Conservation (phyloP, 2,113 vertebrate genomes). For the Pygoscelis adeliae region DNA sequence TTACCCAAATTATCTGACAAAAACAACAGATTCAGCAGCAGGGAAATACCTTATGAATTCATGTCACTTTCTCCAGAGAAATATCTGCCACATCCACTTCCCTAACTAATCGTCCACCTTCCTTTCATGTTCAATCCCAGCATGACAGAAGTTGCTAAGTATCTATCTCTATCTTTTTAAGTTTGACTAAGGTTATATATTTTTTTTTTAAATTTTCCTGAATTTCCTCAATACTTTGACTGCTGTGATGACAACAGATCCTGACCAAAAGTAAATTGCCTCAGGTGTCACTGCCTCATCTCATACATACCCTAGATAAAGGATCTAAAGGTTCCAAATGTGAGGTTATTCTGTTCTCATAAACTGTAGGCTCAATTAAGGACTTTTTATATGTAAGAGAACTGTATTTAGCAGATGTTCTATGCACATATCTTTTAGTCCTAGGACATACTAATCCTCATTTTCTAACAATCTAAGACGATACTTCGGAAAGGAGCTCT, state of each 20-base stretch:
- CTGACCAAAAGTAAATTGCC: not conserved
- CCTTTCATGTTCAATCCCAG: not conserved
- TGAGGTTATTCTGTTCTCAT: not conserved
- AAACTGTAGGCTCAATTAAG: not conserved
- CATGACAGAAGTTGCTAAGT: not conserved
- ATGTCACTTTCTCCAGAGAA: not conserved
- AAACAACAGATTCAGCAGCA: not conserved
- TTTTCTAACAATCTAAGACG: not conserved
- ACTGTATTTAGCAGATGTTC: not conserved
- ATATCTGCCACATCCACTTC: not conserved
- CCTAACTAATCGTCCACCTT: not conserved
- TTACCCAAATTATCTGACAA: not conserved
- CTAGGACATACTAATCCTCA: accelerated
- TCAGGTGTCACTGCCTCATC: not conserved
- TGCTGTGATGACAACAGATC: not conserved
- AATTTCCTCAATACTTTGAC: not conserved
- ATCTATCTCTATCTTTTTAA: not conserved
- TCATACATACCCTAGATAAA: not conserved
- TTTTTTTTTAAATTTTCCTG: not conserved
- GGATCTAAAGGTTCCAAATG: not conserved
- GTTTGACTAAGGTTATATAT: not conserved
- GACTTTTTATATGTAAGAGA: not conserved
- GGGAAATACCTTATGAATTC: not conserved
- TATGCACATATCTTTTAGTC: not conserved
- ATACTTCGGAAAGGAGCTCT: not conserved